Percentiles rank a stretch among this genome's conserved stretches.
phyloP scores from a whole-genome alignment of 2,113 vertebrate species.

The Cyprinodon variegatus region DNA sequence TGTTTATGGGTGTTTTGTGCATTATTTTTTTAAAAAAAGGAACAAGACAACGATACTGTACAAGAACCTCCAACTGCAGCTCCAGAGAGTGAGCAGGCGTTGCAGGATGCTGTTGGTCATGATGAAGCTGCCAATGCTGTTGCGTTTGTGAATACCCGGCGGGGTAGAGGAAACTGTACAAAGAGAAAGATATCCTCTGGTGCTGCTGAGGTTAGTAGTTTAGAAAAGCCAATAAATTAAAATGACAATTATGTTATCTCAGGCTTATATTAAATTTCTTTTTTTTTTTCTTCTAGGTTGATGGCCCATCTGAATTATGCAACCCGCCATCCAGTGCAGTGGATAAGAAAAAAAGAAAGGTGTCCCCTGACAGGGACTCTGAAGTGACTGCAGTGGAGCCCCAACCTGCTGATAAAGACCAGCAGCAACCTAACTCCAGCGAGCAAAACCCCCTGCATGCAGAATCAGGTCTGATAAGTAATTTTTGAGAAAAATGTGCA shows the following conservation, averaged over 20 bases:
- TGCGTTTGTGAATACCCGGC: conserved; percentile 76
- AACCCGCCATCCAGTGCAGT: not conserved
- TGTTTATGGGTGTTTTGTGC: not conserved
- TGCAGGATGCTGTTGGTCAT: not conserved
- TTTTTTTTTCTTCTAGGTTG: conserved; percentile 29
- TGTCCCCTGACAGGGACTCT: conserved; percentile 40
- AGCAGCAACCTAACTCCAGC: conserved; percentile 3
- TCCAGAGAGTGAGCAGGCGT: conserved; percentile 21
- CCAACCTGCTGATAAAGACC: not conserved
- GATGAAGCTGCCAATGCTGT: not conserved
- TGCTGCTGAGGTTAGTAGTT: conserved; percentile 48
- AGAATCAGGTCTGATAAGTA: conserved; percentile 32
- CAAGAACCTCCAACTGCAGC: conserved; percentile 36
- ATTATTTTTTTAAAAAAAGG: conserved; percentile 26
- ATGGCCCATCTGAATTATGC: not conserved
- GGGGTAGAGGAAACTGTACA: conserved; percentile 57
- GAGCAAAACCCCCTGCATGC: conserved; percentile 16
- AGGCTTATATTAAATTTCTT: not conserved
- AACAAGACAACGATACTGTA: not conserved
- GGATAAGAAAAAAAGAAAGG: conserved; percentile 64
- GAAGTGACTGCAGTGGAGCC: not conserved
- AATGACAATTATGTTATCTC: no score
- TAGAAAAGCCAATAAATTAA: no score
- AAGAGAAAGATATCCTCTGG: conserved; percentile 59
- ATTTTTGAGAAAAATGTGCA: not conserved